Evolutionary conservation across 2,113 vertebrate species (phyloP), one percentile per base, ranked within the genome.

Genomic region (Arizona elegans): DNA sequence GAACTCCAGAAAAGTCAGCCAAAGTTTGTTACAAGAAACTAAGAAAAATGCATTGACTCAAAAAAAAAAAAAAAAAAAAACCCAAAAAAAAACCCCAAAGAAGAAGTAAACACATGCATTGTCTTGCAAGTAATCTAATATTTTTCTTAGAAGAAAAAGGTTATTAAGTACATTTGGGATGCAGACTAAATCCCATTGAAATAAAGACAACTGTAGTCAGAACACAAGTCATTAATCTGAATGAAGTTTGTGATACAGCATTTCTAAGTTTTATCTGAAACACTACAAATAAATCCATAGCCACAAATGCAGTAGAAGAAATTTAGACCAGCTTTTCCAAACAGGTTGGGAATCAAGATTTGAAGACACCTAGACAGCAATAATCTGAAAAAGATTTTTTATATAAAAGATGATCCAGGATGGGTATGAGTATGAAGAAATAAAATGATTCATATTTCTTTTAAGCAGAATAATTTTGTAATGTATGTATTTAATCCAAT

Each of bases 1-100:
- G 92, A 92, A 90, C 52, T 90, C 70, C 21, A 87, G 85, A 92
- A 53, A 92, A 86, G 91, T 92, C 91, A 94, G 93, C 88, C 91
- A 92, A 92, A 92, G 89, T 94, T 90, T 92, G 81, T 92, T 92
- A 90, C 81, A 56, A 90, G 81, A 92, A 92, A 90, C 52, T 86
- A 88, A 90, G 47, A 88, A 92, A 59, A 92, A 29, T 81, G 87
- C 5, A 65, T 87, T 87, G 8, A 26, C 8, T n/a, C n/a, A n/a
- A 0, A 9, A 47, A 52, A 26, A 43, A 33, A 33, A 15, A 47
- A 52, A 17, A 38, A 33, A 23, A 81, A 38, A 38, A 38, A 38
- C 38, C 38, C n/a, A n/a, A n/a, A n/a, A n/a, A n/a, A n/a, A n/a
- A n/a, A n/a, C n/a, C n/a, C 38, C 38, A 38, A 38, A 33, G 10